phyloP scores from a whole-genome alignment of 2,113 vertebrate species.

The Gavialis gangeticus region DNA sequence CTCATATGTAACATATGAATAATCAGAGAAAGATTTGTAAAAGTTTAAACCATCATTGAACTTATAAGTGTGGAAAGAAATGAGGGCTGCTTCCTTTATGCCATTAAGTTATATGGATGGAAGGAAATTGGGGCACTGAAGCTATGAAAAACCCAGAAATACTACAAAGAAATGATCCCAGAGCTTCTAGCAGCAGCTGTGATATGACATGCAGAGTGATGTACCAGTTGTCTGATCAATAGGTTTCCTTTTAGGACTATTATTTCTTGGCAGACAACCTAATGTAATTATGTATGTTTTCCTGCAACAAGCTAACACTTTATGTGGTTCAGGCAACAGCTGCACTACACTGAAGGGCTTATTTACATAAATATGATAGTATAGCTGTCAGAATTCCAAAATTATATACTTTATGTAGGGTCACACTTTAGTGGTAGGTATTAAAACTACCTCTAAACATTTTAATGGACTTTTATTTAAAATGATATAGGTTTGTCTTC shows the following conservation, averaged over 20 bases:
- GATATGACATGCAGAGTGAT: constrained; percentile 26
- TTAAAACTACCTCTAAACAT: constrained; percentile 5
- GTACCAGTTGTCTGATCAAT: constrained; percentile 58
- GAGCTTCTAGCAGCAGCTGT: constrained; percentile 46
- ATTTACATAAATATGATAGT: constrained; percentile 36
- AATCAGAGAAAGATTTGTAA: background rate
- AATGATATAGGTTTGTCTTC: background rate
- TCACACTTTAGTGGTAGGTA: background rate
- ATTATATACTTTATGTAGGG: background rate
- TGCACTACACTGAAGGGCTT: constrained; percentile 47
- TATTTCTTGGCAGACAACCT: constrained; percentile 72
- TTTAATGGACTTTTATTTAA: background rate
- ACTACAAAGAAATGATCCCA: constrained; percentile 37
- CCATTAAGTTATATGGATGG: background rate
- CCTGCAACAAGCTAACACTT: constrained; percentile 70
- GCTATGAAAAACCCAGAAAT: constrained; percentile 34
- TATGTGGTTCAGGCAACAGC: constrained; percentile 58
- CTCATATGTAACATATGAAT: background rate
- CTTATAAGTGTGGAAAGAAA: background rate
- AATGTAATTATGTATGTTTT: constrained; percentile 64
- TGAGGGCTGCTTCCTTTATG: background rate
- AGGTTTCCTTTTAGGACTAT: constrained; percentile 66
- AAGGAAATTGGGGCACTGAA: background rate
- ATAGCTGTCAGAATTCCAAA: constrained; percentile 32
- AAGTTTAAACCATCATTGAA: background rate